A percentile compares a stretch with the other conserved stretches of the same genome.
Conservation (phyloP, 2,113 vertebrate genomes). For the Clupea harengus region DNA sequence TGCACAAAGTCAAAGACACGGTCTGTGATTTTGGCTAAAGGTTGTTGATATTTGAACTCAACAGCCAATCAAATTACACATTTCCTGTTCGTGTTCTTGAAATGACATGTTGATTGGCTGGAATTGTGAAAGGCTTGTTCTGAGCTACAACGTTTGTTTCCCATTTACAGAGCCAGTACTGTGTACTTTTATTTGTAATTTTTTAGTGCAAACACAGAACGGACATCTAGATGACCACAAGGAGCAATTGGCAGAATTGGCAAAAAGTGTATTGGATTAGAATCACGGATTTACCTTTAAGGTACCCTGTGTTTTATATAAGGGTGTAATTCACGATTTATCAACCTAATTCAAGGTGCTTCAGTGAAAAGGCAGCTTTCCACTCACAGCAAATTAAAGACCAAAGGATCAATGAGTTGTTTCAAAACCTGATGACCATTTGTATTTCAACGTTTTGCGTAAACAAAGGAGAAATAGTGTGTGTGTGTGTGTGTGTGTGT, state of each 20-base stretch:
- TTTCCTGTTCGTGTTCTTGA: too few relatives aligned
- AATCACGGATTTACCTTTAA: not conserved
- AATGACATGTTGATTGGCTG: too few relatives aligned
- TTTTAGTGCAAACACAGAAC: too few relatives aligned
- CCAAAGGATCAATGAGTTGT: not conserved
- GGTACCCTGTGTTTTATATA: not conserved
- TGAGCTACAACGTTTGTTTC: too few relatives aligned
- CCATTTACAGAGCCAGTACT: too few relatives aligned
- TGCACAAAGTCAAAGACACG: not conserved
- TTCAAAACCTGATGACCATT: slow-evolving; percentile 15
- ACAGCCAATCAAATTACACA: not conserved
- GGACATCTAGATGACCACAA: too few relatives aligned
- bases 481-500: not conserved
- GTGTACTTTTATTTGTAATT: too few relatives aligned
- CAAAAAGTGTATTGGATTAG: not conserved
- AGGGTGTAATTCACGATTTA: not conserved
- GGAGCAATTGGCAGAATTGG: too few relatives aligned
- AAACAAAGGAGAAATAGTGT: not conserved
- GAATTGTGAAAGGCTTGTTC: too few relatives aligned
- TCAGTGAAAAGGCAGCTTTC: not conserved
- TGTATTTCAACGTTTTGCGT: slow-evolving; percentile 42
- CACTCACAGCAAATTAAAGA: not conserved
- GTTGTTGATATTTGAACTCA: not conserved
- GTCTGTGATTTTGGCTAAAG: not conserved
- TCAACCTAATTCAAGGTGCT: not conserved